A percentile compares a stretch with the other conserved stretches of the same genome.
These are phyloP conservation scores for Cochlearius cochlearius DNA, from an alignment of 2,113 vertebrate species.

Conservation along the genomic window DNA sequence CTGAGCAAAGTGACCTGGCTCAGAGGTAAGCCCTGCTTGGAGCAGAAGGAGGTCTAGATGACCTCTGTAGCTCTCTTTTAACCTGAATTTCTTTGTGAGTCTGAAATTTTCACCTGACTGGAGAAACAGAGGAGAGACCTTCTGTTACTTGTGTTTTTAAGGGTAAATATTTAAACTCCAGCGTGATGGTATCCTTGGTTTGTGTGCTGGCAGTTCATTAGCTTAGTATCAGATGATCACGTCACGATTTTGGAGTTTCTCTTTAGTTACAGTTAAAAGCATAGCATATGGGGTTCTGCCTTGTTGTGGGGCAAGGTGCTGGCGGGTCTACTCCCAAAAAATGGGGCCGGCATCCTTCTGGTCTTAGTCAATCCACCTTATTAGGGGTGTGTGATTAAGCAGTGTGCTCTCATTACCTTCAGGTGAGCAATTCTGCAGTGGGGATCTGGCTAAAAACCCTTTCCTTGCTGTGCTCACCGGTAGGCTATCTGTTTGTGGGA, in stretches of 20 bases:
- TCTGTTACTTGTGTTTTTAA: neutral
- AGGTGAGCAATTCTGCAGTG: neutral
- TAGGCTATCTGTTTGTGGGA: neutral
- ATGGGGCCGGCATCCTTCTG: neutral
- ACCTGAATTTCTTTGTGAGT: neutral
- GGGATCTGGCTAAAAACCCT: neutral
- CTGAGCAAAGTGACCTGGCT: neutral
- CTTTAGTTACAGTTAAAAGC: neutral
- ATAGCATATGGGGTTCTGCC: neutral
- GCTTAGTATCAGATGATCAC: neutral
- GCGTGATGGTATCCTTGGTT: neutral
- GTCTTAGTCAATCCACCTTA: neutral
- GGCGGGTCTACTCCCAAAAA: neutral
- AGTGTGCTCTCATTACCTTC: neutral
- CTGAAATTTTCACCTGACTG: neutral
- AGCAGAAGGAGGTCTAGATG: neutral
- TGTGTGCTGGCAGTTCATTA: neutral
- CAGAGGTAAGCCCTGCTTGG: neutral
- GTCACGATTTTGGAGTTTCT: neutral
- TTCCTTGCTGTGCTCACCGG: neutral
- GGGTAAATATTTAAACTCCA: neutral
- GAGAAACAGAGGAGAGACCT: neutral
- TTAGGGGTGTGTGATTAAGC: neutral
- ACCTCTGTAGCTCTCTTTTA: neutral
- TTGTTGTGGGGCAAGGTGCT: neutral